Base-by-base conservation (phyloP, 2,113 vertebrate species). In the Alligator mississippiensis region DNA sequence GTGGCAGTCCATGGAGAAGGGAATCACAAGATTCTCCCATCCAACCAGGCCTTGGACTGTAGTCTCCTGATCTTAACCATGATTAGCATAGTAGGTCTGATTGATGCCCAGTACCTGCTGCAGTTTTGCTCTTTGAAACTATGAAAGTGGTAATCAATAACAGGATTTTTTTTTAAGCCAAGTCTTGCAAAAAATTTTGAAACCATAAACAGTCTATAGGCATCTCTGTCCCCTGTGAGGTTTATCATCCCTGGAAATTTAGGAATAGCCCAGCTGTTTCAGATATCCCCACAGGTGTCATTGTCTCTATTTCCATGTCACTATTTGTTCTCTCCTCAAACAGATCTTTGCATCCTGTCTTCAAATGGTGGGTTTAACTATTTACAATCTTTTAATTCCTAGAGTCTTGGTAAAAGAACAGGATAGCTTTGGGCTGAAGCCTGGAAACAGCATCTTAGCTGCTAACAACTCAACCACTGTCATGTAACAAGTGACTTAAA, bases 251-350 rank as follows among this genome's bases (percentile, higher is more conserved):
- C 22, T 64, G 75, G 16, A 13, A 30, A 70, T 6, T 17, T 24
- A 47, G 30, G 25, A 14, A 24, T 76, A 12, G 13, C 1, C 0
- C 0, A 55, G 70, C 19, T 64, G n/a, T 61, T 80, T 54, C 1
- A 4, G 68, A 55, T 30, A 72, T 63, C 9, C 60, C 30, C 21
- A 57, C 34, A 21, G 28, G 27, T 58, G 30, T 38, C 12, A 58
- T 19, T 28, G 21, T 82, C 47, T 22, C 76, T 78, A n/a, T 11
- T 14, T 21, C 24, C 38, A 60, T 28, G 18, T 58, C 78, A 55
- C 9, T 25, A 17, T 28, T 54, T 87, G 28, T 11, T 63, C n/a
- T 89, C 75, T 34, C 63, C 27, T n/a, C 55, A 47, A 47, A 47
- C 47, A 47, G 47, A 47, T 9, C 47, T 47, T 47, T 9, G 47